A percentile compares a stretch with the other conserved stretches of the same genome.
These are phyloP conservation scores for Hemitrygon akajei DNA, from an alignment of 2,797 vertebrate genomes.

Conservation along the genomic window DNA sequence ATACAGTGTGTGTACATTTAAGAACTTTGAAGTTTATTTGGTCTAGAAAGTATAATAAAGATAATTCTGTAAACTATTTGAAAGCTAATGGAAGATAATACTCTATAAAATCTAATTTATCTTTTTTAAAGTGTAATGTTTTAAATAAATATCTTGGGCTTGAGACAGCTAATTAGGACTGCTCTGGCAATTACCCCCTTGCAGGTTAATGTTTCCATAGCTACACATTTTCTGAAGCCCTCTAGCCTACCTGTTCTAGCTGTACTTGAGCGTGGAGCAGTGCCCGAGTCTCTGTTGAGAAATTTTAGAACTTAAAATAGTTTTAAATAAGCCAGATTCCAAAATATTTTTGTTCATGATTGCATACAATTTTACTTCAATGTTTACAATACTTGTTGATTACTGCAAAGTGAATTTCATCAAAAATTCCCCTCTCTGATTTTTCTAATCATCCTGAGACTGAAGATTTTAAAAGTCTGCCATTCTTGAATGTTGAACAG, in stretches of 20 bases:
- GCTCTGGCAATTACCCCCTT: no score
- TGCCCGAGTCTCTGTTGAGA: no score
- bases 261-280: no score
- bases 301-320: no score
- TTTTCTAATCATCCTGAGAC: background rate
- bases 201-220: no score
- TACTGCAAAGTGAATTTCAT: slow-evolving; percentile 5
- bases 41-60: background rate
- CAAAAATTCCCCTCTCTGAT: background rate
- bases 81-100: background rate
- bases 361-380: background rate
- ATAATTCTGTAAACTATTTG: background rate
- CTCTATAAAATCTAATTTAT: background rate
- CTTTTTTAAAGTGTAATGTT: background rate
- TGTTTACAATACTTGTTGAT: background rate
- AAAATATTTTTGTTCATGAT: background rate
- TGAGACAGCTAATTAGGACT: no score
- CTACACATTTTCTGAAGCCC: no score
- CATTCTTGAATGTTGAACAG: no score
- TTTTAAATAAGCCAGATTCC: no score
- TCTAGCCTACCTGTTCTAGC: no score
- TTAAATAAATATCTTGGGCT: background rate
- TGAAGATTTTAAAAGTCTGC: background rate
- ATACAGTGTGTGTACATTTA: background rate
- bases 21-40: background rate